Evolutionary conservation across 2,888 invertebrate genomes (phyloP).

Genomic region (Brachyopa scutellaris): DNA sequence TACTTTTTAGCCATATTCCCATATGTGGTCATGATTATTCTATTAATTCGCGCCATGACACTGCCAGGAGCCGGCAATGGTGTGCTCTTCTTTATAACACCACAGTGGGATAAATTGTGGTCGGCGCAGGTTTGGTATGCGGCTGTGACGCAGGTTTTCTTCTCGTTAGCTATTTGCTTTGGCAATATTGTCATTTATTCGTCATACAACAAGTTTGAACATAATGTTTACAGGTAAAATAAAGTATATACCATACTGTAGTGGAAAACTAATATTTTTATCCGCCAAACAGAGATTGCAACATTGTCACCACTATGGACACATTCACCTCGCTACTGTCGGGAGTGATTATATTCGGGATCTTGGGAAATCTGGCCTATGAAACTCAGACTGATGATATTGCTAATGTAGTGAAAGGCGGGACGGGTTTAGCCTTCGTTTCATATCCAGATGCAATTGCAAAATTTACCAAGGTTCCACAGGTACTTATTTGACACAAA

Average conservation of each 20-base stretch:
- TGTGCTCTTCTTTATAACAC: slow-evolving; percentile 85
- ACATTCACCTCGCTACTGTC: slow-evolving; percentile 92
- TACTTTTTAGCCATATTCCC: slow-evolving; percentile 89
- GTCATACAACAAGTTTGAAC: slow-evolving; percentile 85
- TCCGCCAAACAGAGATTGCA: slow-evolving; percentile 85
- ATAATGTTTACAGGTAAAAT: slow-evolving; percentile 83
- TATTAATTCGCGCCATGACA: slow-evolving; percentile 85
- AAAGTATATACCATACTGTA: neutral
- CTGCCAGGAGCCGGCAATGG: slow-evolving; percentile 85
- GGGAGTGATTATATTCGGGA: slow-evolving; percentile 91
- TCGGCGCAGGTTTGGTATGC: slow-evolving; percentile 84
- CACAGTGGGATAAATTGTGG: slow-evolving; percentile 84
- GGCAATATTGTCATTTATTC: slow-evolving; percentile 85
- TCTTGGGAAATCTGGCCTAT: slow-evolving; percentile 90
- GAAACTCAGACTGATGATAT: slow-evolving; percentile 85
- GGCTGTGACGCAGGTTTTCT: slow-evolving; percentile 86
- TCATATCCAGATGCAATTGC: slow-evolving; percentile 85
- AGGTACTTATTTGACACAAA: slow-evolving; percentile 78
- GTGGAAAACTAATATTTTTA: neutral
- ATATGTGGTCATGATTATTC: slow-evolving; percentile 84
- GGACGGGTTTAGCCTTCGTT: slow-evolving; percentile 91
- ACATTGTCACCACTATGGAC: slow-evolving; percentile 91
- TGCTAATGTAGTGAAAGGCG: slow-evolving; percentile 86
- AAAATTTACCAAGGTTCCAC: slow-evolving; percentile 83
- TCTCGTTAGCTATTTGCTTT: slow-evolving; percentile 85